Evolutionary conservation across 2,797 vertebrate genomes (phyloP), one percentile per base, ranked within the genome.

Genomic region (Acridotheres tristis): DNA sequence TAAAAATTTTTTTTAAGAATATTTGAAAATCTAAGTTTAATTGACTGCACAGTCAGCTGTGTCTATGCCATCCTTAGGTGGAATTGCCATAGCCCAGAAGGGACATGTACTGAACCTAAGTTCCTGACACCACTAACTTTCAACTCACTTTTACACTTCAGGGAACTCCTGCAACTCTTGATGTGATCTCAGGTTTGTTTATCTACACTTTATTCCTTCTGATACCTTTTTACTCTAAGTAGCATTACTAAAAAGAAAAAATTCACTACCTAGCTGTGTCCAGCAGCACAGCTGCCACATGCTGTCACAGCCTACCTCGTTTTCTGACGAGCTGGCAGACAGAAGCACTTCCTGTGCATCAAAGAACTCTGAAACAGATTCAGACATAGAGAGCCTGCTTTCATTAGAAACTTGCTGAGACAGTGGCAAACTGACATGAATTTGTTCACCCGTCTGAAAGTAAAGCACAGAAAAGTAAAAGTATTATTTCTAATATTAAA

Each of bases 261-360:
- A 51, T 15, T 65, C 30, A 69, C 42, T 25, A 65, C 13, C 25
- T 75, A 38, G 48, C 71, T 48, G 26, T 42, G 17, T 38, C 47
- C 71, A 38, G 72, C 5, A 58, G 77, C 16, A 51, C 36, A 45
- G 48, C 23, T 65, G 42, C 58, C 77, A 63, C 16, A 5, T 2
- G 21, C 36, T 69, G 30, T 17, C 48, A 71, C 2, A 93, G 68
- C 89, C 68, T 93, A 99, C 99, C 99, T 99, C 99, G 0, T 99
- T 99, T 98, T 99, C 99, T 17, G 99, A 99, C 0, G 99, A 99
- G 97, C 99, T 99, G 94, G 99, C 99, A 63, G 99, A 99, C 4
- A 99, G 97, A 80, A 99, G 99, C 94, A 99, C 99, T 97, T 99
- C 99, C 96, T 99, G 99, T 95, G 99, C 99, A 69, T 99, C 99